A percentile compares a stretch with the other conserved stretches of the same genome.
Conservation (phyloP, 2,797 vertebrate genomes). For the Ammospiza maritima region DNA sequence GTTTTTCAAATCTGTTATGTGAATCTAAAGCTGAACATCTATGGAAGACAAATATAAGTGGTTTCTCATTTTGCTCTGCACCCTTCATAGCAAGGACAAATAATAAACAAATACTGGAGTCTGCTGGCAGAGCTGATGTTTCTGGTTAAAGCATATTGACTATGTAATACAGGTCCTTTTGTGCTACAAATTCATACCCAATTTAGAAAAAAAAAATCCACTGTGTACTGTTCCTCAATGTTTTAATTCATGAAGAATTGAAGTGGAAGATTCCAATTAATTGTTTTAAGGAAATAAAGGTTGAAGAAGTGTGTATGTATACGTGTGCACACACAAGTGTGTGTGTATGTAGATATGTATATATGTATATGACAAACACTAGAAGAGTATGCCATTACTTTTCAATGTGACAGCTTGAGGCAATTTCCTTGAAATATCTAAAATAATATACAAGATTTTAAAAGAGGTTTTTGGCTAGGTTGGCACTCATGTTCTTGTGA, state of each 20-base stretch:
- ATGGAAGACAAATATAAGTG: not conserved
- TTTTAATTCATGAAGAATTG: not conserved
- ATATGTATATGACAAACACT: not conserved
- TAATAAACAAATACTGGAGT: not conserved
- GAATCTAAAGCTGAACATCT: not conserved
- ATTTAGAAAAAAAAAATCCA: not conserved
- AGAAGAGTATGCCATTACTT: not conserved
- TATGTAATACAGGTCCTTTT: not conserved
- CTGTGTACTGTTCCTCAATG: not conserved
- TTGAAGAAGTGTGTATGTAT: not conserved
- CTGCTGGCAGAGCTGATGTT: not conserved
- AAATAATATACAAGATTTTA: not conserved
- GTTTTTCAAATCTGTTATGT: not conserved
- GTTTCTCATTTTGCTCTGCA: not conserved
- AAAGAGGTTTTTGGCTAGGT: not conserved
- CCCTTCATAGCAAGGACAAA: not conserved
- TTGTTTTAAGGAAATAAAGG: not conserved
- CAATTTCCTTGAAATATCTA: not conserved
- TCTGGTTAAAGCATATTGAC: not conserved
- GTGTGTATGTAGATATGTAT: rapidly evolving
- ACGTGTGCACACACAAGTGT: rapidly evolving
- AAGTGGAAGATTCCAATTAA: not conserved
- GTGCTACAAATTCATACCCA: not conserved
- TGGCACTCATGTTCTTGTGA: not conserved
- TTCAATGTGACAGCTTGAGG: not conserved